Base-by-base conservation (phyloP, 1,140 invertebrate genomes). In the Myzus persicae region DNA sequence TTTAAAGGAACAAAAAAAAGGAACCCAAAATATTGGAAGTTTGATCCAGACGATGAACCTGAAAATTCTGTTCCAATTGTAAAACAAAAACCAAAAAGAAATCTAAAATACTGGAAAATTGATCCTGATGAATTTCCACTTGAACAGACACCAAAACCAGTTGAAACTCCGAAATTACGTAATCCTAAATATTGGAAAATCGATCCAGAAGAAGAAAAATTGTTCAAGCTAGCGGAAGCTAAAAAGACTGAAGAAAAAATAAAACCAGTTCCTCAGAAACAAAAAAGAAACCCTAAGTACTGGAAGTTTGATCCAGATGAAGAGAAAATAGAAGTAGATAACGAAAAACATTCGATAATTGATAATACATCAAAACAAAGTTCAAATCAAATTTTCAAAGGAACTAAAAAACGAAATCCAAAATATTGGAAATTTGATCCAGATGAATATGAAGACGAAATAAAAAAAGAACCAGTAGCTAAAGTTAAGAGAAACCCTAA, bases 11-110 rank as follows among this genome's bases (percentile, higher is more conserved):
- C 91, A 40, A 93, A 93, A 85, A 93, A 85, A 51, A 93, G 93
- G 26, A 93, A 93, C 67, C 93, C 91, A 24, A 94, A 94, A 88
- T 94, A 92, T 91, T 93, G 91, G 91, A 93, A 93, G 24, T 93
- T 93, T 40, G 91, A 93, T 85, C 91, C 91, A 3, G 91, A 93
- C n/a, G 90, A 93, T 26, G 88, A 93, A 54, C n/a, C 76, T 38
- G 76, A 92, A 38, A 81, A 82, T 24, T 11, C 7, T 31, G 46
- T 26, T 31, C 67, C 76, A 38, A n/a, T 84, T 42, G 38, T 84
- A 51, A 82, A 93, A 92, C 31, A 84, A 85, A 93, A 42, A 85
- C 76, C 42, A 20, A 87, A 48, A 40, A 88, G 84, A 76, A 89
- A 88, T 89, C 31, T 46, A 6, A 93, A 93, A 89, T 88, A 93